A percentile compares a stretch with the other conserved stretches of the same genome.
phyloP scores from a whole-genome alignment of 2,888 invertebrate genomes.

The Aphidoletes aphidimyza region DNA sequence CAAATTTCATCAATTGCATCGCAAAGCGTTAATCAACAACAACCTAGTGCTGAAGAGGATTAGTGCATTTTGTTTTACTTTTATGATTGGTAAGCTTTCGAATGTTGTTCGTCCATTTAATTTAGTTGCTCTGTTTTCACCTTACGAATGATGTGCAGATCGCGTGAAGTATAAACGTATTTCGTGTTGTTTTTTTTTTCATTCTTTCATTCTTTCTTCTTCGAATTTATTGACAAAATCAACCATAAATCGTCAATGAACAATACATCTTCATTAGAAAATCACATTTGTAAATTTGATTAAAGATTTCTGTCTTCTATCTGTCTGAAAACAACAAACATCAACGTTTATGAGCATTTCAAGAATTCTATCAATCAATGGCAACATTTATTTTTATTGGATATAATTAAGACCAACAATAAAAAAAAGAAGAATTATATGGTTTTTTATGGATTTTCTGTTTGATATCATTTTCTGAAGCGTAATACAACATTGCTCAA shows the following conservation, averaged over 20 bases:
- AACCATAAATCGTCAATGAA: neutral
- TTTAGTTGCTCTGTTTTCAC: no score
- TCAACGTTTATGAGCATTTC: no score
- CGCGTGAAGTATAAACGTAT: neutral
- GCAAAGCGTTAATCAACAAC: neutral
- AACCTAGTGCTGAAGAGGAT: neutral
- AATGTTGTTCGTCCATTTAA: neutral
- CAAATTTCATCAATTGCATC: neutral
- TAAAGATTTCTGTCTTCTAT: no score
- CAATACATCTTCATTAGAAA: neutral
- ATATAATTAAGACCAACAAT: no score
- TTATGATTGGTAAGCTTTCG: slow-evolving; percentile 24
- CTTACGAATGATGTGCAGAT: no score
- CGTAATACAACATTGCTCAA: neutral
- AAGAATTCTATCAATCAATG: no score
- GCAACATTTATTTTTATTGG: no score
- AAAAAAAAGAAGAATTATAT: no score
- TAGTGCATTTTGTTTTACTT: neutral
- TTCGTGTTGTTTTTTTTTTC: neutral
- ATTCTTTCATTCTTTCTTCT: neutral
- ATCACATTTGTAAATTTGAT: neutral
- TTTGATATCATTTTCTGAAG: neutral
- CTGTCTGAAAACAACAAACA: no score
- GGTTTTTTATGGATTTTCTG: neutral
- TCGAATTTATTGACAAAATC: neutral